phyloP scores from a whole-genome alignment of 2,797 vertebrate species.

The Threskiornis aethiopicus region DNA sequence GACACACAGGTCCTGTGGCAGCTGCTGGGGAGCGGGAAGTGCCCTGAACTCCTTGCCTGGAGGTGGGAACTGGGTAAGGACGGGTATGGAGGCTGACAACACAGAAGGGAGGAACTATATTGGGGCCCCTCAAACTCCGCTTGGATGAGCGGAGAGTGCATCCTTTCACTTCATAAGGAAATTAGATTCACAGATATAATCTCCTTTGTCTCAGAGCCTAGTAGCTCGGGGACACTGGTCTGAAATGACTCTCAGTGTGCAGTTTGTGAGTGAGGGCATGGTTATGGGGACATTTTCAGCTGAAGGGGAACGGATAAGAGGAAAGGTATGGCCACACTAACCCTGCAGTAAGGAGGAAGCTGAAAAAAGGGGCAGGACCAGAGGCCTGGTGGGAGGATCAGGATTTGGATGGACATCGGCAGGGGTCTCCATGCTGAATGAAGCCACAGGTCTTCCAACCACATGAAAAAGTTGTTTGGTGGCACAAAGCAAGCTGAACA shows the following conservation, averaged over 20 bases:
- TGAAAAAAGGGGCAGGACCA: not conserved
- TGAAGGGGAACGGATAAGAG: not conserved
- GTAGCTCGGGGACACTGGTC: not conserved
- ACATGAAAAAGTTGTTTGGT: not conserved
- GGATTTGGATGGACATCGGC: not conserved
- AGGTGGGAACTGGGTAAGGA: not conserved
- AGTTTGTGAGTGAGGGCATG: not conserved
- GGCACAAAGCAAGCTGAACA: not conserved
- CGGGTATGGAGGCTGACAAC: not conserved
- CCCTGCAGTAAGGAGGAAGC: not conserved
- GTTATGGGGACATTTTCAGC: not conserved
- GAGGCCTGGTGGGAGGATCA: not conserved
- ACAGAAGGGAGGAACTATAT: not conserved
- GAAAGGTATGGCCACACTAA: not conserved
- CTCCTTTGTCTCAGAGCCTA: not conserved
- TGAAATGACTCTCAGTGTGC: not conserved
- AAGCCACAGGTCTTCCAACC: not conserved
- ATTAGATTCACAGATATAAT: not conserved
- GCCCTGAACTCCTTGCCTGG: not conserved
- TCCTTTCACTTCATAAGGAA: not conserved
- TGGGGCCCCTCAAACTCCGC: not conserved
- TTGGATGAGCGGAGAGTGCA: not conserved
- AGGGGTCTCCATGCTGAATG: not conserved
- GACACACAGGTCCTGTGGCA: not conserved
- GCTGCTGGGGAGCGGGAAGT: not conserved